Percentiles rank a stretch among this genome's conserved stretches.
These are phyloP conservation scores for Rhinoraja longicauda DNA, from an alignment of 2,797 vertebrate genomes.

Conservation along the genomic window DNA sequence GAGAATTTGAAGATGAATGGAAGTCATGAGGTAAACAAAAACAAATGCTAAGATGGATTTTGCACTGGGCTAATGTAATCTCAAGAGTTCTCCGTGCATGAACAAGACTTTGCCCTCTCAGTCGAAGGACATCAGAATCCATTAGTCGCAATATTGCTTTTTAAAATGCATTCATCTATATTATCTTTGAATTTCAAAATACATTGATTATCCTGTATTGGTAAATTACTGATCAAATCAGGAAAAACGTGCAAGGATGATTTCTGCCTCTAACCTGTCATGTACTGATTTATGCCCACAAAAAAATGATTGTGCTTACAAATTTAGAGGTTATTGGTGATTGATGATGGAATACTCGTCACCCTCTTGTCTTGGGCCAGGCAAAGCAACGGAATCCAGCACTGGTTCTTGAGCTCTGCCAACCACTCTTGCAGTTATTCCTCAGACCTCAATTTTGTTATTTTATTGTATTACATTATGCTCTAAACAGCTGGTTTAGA, in stretches of 20 bases:
- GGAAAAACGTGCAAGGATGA: background rate
- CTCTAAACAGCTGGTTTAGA: background rate
- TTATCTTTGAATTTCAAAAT: background rate
- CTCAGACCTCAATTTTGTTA: background rate
- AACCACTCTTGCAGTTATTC: background rate
- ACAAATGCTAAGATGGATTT: background rate
- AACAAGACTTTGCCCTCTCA: background rate
- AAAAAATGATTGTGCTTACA: background rate
- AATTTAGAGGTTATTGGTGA: background rate
- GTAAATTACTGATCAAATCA: background rate
- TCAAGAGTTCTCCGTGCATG: background rate
- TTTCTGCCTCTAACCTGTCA: background rate
- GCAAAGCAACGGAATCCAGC: background rate
- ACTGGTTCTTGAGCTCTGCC: background rate
- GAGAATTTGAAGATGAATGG: background rate
- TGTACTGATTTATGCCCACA: too few relatives aligned
- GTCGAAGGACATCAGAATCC: background rate
- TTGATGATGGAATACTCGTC: background rate
- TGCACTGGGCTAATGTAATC: background rate
- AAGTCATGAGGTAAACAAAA: background rate
- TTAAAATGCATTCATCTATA: background rate
- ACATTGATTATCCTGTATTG: background rate
- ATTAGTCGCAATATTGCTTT: background rate
- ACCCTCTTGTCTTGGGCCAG: background rate
- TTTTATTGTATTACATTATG: background rate